These are phyloP conservation scores for Rissa tridactyla DNA, from an alignment of 2,113 vertebrate species.

Conservation along the genomic window DNA sequence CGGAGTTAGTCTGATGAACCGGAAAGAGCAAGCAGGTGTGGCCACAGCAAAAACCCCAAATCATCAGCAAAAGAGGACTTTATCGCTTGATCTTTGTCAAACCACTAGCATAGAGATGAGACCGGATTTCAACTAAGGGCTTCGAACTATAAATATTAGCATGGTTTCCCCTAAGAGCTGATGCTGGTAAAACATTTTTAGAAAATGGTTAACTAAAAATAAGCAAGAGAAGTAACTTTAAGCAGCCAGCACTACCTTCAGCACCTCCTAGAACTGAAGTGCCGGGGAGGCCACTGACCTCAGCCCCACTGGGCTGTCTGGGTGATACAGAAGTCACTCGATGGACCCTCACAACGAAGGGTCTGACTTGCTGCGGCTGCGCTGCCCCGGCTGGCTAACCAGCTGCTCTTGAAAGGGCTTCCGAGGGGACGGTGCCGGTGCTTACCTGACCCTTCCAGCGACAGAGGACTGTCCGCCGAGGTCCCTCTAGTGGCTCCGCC, in stretches of 20 bases:
- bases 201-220: neutral
- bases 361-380: neutral
- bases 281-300: neutral
- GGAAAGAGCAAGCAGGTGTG: neutral
- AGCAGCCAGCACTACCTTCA: neutral
- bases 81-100: constrained; percentile 12
- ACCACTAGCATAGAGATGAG: neutral
- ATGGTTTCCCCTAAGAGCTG: neutral
- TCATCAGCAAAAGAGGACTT: neutral
- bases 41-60: neutral
- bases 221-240: neutral
- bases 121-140: neutral
- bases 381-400: neutral
- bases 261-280: neutral
- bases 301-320: neutral
- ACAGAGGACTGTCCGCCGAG: neutral
- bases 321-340: neutral
- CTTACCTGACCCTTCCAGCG: neutral
- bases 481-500: neutral
- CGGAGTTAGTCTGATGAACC: neutral
- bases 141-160: neutral
- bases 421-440: neutral
- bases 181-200: neutral
- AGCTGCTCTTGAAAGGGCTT: neutral
- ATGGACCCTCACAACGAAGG: neutral